These are phyloP conservation scores for Neomonachus schauinslandi DNA, from an alignment of 2,113 vertebrate species.

Conservation along the genomic window DNA sequence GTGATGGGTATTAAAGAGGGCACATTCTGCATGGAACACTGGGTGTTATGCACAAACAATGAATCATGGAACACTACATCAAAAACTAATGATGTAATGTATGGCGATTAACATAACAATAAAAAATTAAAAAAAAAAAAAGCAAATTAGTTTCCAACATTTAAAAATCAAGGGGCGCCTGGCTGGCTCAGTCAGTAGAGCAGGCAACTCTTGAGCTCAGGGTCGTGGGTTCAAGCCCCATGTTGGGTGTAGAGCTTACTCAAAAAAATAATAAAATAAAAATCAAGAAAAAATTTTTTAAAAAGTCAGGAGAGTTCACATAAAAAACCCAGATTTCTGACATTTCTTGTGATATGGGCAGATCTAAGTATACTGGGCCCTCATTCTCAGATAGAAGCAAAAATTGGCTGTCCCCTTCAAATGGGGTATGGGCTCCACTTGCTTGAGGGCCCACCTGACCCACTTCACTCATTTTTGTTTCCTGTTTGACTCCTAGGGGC, in stretches of 20 bases:
- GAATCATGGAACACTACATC: no score
- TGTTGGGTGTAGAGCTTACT: background rate
- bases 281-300: constrained; percentile 28
- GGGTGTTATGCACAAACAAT: no score
- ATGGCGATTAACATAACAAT: no score
- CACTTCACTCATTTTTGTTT: background rate
- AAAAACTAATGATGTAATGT: no score
- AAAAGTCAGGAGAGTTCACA: background rate
- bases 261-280: constrained; percentile 8
- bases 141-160: constrained; percentile 49
- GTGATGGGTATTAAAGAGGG: no score
- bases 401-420: background rate
- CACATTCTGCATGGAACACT: no score
- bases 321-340: constrained; percentile 38
- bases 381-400: background rate
- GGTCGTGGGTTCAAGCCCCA: background rate
- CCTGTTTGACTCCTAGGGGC: background rate
- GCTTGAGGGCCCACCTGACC: background rate
- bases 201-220: background rate
- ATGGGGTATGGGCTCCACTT: background rate
- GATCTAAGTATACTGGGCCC: background rate
- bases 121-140: background rate
- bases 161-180: constrained; percentile 49
- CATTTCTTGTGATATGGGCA: background rate
- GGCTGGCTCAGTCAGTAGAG: background rate